Evolutionary conservation across 2,797 vertebrate genomes (phyloP).

Genomic region (Enoplosus armatus): DNA sequence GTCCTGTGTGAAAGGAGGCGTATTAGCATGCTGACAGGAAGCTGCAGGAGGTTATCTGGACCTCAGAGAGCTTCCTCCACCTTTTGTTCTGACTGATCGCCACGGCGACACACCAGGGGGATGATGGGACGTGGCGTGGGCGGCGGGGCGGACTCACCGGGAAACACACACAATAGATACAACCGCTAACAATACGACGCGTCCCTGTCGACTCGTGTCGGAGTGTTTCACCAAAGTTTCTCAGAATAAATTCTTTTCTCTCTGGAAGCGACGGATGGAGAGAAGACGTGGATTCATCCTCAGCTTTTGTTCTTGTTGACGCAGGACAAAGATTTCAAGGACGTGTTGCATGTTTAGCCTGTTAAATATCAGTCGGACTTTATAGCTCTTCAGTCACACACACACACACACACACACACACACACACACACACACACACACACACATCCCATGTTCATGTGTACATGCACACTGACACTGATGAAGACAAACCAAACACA

Average conservation of each 20-base stretch:
- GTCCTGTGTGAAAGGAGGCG: not conserved
- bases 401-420: no score
- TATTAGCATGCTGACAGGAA: constrained; percentile 66
- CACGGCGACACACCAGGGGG: constrained; percentile 25
- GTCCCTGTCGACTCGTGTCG: not conserved
- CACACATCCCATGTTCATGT: not conserved
- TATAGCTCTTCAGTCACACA: no score
- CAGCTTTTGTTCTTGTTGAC: not conserved
- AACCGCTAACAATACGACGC: not conserved
- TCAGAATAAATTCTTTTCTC: not conserved
- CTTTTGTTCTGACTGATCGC: constrained; percentile 60
- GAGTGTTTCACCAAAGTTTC: not conserved
- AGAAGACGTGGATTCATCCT: not conserved
- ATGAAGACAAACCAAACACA: not conserved
- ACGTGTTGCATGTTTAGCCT: not conserved
- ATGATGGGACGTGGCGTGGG: constrained; percentile 35
- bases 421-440: no score
- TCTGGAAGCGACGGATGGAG: not conserved
- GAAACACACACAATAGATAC: constrained; percentile 21
- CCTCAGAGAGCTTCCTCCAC: constrained; percentile 48
- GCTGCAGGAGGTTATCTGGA: constrained; percentile 64
- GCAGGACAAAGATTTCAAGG: not conserved
- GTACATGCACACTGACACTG: not conserved
- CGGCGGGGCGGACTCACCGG: not conserved
- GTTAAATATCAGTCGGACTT: no score